Evolutionary conservation across 2,888 invertebrate species (phyloP), one percentile per base, ranked within the genome.

Genomic region (Micropterix aruncella): DNA sequence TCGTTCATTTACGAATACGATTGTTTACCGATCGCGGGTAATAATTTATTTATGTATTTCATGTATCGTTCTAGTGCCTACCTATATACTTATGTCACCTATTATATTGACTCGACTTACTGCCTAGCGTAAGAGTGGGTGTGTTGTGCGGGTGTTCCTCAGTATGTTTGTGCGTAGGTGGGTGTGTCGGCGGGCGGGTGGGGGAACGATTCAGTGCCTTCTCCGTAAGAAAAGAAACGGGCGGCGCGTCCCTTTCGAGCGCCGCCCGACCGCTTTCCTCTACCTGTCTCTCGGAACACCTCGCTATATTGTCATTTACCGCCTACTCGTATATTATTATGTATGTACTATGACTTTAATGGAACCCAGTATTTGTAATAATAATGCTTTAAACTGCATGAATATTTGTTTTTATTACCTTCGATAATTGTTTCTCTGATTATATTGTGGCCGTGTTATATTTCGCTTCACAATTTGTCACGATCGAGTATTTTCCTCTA

Each of bases 301-400:
- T 27, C 27, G 27, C 27, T 27, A 27, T 7, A 27, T 27, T 27
- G 50, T 49, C 50, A 50, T 50, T 49, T 51, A 51, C 12, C 12
- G 27, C 27, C 27, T 27, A 27, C 27, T 27, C 12, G 27, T 27
- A 27, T 27, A 27, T 12, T 27, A 27, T 12, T 27, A 27, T 27
- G 27, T 27, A 27, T 27, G 27, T 27, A 27, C 27, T 27, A 27
- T 27, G 5, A 27, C 27, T 27, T 5, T 27, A 27, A 65, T 63
- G 65, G 70, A 77, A 79, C 81, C 81, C 81, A 82, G 80, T 76
- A 75, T 76, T 76, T 76, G 76, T 83, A 83, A 83, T 83, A 83
- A 83, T 83, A 83, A 83, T 82, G 83, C 83, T 83, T 83, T 75
- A 74, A 77, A 76, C 79, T 83, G 83, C 83, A 83, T 83, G 83